phyloP scores from a whole-genome alignment of 2,113 vertebrate species.

The Rhea americana region DNA sequence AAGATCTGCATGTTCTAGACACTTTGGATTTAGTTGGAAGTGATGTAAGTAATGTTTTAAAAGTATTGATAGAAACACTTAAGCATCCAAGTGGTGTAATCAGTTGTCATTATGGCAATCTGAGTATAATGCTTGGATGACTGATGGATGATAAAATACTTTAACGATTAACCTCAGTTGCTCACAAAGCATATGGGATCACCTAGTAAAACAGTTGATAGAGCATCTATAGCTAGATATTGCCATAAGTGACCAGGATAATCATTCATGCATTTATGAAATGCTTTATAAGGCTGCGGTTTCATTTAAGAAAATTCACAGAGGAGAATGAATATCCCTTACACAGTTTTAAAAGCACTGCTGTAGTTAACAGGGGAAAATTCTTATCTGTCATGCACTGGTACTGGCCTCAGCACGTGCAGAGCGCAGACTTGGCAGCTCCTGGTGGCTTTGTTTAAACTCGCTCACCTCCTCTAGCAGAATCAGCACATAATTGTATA shows the following conservation, averaged over 20 bases:
- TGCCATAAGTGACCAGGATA: not conserved
- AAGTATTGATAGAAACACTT: not conserved
- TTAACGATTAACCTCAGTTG: not conserved
- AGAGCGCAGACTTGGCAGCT: not conserved
- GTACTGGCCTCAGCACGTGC: not conserved
- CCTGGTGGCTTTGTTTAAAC: not conserved
- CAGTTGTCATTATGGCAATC: not conserved
- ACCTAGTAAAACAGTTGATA: not conserved
- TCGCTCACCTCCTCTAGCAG: not conserved
- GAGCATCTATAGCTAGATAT: not conserved
- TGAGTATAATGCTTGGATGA: not conserved
- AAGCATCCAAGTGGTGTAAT: fast-evolving
- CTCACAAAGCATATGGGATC: not conserved
- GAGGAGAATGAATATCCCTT: not conserved
- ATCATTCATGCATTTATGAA: not conserved
- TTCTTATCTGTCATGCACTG: not conserved
- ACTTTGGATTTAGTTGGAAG: not conserved
- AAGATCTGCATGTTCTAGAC: not conserved
- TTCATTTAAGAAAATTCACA: not conserved
- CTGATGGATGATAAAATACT: not conserved
- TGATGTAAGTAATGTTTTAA: not conserved
- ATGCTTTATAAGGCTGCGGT: not conserved
- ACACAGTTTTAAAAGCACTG: not conserved
- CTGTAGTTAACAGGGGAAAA: not conserved
- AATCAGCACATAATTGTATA: not conserved